Base-by-base conservation (phyloP, 2,888 invertebrate genomes). In the Monopis laevigella region DNA sequence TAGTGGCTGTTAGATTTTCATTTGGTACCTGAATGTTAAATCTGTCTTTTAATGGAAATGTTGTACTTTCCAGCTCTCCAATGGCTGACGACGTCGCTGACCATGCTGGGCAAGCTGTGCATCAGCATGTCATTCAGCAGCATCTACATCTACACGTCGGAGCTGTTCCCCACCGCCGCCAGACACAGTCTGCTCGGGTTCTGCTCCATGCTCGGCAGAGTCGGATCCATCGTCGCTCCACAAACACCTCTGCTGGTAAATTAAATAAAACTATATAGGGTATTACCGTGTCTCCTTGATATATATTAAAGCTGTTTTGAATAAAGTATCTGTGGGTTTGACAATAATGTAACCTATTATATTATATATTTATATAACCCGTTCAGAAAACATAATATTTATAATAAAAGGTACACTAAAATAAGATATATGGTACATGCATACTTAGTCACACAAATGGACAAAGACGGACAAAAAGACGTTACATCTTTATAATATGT, bases 141-240 rank as follows among this genome's bases (percentile, higher is more conserved):
- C 53, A 65, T 74, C 49, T 78, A 78, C 58, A 74, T 78, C 49
- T 78, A 87, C 60, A 87, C 87, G 0, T 84, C 87, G 27, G 88
- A 88, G 71, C 71, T 88, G 62, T 88, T 88, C 62, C 88, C 88
- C 1, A 88, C 88, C 5, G 71, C 72, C 21, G 65, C 85, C 36
- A 69, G 88, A 17, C 87, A 88, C 55, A 82, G 84, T 7, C 61
- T 87, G 50, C 78, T 88, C 50, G 86, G 85, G 1, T 59, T 74
- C 19, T 87, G 88, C 65, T 88, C 87, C 36, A 87, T 87, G 82
- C 65, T 83, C 32, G 88, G 88, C 38, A 67, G 88, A 41, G 71
- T 87, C 24, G 88, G 88, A 1, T 85, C 86, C 2, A 81, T 88
- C 54, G 59, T 87, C 17, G 85, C 88, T 1, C 88, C 88, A 10